Evolutionary conservation across 2,888 invertebrate species (phyloP), one percentile per base, ranked within the genome.

Genomic region (Eucera pruinosa): DNA sequence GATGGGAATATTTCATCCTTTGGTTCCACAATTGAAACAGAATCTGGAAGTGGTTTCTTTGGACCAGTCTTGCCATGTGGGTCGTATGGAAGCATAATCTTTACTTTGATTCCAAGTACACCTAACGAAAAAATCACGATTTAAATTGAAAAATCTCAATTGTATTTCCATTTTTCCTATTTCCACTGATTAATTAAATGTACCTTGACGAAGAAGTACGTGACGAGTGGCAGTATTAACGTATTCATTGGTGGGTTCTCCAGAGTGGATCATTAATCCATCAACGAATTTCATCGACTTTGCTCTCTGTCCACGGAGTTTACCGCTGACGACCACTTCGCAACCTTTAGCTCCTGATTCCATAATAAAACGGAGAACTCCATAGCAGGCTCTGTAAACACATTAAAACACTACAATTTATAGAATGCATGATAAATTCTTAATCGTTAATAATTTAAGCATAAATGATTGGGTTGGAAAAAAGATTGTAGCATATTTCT

Each of bases 281-380:
- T 99, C 99, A 45, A 99, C 98, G 92, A 99, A 99, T 93, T 99
- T 99, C 99, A 99, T 99, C 69, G 98, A 98, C 94, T 99, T 99
- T 84, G 99, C 99, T 94, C 99, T 95, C 94, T 99, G 99, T 83
- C 99, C 99, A 91, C 99, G 95, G 84, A 99, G 95, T 94, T 99
- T 99, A 81, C 99, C 99, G 65, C 98, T 99, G 1, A 99, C 99
- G 1, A 99, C 99, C 0, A 99, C 99, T 93, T 99, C 99, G 89
- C 99, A 99, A 84, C 99, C 99, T 90, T 97, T 97, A 57, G 98
- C 98, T 27, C 98, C 98, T 74, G 97, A 97, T 93, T 99, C 98
- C 98, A 99, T 99, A 92, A 99, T 99, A 94, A 98, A 99, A 76
- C 99, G 95, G 82, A 99, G 95, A 48, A 99, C 99, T 95, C 99